A percentile compares a stretch with the other conserved stretches of the same genome.
phyloP scores from a whole-genome alignment of 2,113 vertebrate species.

The Craseonycteris thonglongyai region DNA sequence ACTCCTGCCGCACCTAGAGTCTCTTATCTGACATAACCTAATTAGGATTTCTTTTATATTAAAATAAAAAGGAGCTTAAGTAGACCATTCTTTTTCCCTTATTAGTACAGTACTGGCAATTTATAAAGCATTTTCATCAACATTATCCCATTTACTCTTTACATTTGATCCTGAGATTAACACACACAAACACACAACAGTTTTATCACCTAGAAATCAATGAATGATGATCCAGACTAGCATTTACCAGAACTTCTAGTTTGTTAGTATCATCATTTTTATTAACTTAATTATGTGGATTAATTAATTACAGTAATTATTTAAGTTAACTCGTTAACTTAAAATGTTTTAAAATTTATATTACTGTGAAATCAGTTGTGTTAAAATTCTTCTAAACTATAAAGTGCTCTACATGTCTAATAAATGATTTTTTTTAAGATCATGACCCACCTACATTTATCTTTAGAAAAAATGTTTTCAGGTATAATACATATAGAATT shows the following conservation, averaged over 20 bases:
- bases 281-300: not conserved
- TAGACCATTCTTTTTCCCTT: not conserved
- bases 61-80: not conserved
- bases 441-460: not conserved
- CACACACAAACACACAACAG: not conserved
- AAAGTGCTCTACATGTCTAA: not conserved
- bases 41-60: constrained; percentile 22
- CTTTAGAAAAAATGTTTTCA: not conserved
- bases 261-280: not conserved
- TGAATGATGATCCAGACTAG: not conserved
- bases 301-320: not conserved
- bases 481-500: not conserved
- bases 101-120: not conserved
- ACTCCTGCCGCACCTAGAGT: not conserved
- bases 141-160: not conserved
- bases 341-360: not conserved
- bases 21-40: not conserved
- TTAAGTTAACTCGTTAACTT: not conserved
- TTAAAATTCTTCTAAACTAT: not conserved
- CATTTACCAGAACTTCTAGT: not conserved
- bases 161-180: not conserved
- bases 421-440: not conserved
- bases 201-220: not conserved
- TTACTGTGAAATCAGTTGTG: not conserved
- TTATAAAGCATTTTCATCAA: constrained; percentile 21